Evolutionary conservation across 2,797 vertebrate species (phyloP), one percentile per base, ranked within the genome.

Genomic region (Saguinus oedipus): DNA sequence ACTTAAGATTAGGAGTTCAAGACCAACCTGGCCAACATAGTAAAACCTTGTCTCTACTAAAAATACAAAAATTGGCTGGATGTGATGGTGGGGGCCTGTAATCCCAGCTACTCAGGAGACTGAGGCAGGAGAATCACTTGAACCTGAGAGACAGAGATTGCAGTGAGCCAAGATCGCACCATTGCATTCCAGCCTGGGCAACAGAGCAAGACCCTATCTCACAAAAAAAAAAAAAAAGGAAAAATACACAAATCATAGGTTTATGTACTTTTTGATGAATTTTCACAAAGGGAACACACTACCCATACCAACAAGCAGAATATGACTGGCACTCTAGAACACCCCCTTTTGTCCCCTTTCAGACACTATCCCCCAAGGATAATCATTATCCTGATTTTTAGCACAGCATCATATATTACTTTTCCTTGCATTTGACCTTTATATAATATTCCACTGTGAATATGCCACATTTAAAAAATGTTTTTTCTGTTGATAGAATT

Each of bases 211-310:
- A 61, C 59, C 27, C 12, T 2, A 14, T 30, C 27, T 61, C 27
- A 61, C 14, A 50, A 14, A 59, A 26, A 59, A 5, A 61, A 17
- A 64, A n/a, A n/a, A 7, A 15, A 61, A 64, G 30, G 2, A 68
- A 90, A 92, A 93, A 53, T 46, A 46, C 15, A 75, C 78, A 90
- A n/a, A 75, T 96, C 44, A 76, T 85, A 5, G 42, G 36, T 78
- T 2, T 74, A 33, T 72, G 1, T 78, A 22, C 55, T 93, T 15
- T 39, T 87, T 93, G 53, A 79, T 92, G 44, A 93, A 50, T 94
- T 97, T 92, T 87, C 42, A 39, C 20, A 88, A 84, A 93, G 42
- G 4, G 33, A 94, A 90, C 6, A 59, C 22, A 85, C 44, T 90
- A 74, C 68, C 39, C 26, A 87, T 8, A 55, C 10, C 36, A 61